Evolutionary conservation across 2,797 vertebrate genomes (phyloP).

Genomic region (Melanotaenia maccullochi): DNA sequence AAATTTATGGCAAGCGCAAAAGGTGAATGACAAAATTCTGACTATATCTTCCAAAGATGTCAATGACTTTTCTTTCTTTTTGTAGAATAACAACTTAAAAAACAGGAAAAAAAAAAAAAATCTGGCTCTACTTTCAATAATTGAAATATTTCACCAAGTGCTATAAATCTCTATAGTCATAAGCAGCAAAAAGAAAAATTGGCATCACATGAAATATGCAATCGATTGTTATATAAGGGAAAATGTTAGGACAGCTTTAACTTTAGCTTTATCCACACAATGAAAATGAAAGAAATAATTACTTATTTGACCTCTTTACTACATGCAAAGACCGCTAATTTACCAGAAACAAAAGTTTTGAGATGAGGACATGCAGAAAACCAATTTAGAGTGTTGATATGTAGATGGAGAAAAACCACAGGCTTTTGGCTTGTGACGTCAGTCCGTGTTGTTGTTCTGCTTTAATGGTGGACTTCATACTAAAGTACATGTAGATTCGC

Average conservation of each 20-base stretch:
- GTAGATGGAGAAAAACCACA: not conserved
- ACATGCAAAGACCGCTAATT: not conserved
- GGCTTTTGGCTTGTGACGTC: not conserved
- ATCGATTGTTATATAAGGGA: not conserved
- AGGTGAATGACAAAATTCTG: too few relatives aligned
- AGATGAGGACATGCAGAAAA: not conserved
- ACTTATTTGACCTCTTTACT: not conserved
- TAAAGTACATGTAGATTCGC: not conserved
- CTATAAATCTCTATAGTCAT: not conserved
- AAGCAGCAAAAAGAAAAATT: not conserved
- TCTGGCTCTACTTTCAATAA: not conserved
- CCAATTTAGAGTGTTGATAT: not conserved
- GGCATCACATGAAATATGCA: not conserved
- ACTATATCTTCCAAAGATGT: not conserved
- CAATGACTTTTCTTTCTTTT: not conserved
- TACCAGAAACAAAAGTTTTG: not conserved
- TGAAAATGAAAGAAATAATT: not conserved
- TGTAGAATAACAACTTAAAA: not conserved
- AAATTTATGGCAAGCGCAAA: too few relatives aligned
- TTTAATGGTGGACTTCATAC: not conserved
- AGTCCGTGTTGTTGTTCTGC: not conserved
- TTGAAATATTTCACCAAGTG: not conserved
- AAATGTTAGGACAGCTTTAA: not conserved
- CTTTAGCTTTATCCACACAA: not conserved
- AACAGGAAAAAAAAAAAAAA: not conserved